A percentile compares a stretch with the other conserved stretches of the same genome.
These are phyloP conservation scores for Petrocephalus schoutedeni DNA, from an alignment of 2,797 vertebrate species.

Conservation along the genomic window DNA sequence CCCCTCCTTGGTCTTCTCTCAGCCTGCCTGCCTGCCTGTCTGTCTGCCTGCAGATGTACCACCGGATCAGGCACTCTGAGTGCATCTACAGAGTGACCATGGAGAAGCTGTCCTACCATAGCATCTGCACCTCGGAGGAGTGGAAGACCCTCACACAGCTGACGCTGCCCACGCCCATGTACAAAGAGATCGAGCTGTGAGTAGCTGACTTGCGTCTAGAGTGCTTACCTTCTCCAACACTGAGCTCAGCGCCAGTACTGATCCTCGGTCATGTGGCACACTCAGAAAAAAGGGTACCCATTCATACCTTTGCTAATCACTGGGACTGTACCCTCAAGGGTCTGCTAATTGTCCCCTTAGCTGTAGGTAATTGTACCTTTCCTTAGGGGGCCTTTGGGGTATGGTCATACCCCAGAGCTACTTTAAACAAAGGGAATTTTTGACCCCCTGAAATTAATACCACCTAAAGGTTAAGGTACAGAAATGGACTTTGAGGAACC, in stretches of 20 bases:
- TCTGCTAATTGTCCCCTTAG: no score
- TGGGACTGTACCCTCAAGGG: no score
- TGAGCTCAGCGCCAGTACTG: neutral
- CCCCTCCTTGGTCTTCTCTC: neutral
- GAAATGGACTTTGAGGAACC: no score
- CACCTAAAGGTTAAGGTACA: no score
- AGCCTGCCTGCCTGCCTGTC: neutral
- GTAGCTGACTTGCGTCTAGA: conserved; percentile 38
- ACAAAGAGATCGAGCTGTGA: conserved; percentile 90
- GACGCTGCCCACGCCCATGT: conserved; percentile 78
- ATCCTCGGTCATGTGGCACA: neutral
- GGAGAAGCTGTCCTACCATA: conserved; percentile 98
- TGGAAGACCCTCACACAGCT: conserved; percentile 88
- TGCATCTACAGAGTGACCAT: conserved; percentile 98
- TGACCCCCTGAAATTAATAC: no score
- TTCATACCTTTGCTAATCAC: no score
- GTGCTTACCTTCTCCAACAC: neutral
- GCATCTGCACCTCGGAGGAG: conserved; percentile 93
- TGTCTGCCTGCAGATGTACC: conserved; percentile 81
- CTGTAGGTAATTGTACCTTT: no score
- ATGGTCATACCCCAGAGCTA: no score
- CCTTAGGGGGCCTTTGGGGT: no score
- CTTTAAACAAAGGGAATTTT: no score
- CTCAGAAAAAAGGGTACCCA: no score
- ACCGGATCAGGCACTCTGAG: conserved; percentile 95